These are phyloP conservation scores for Oxygymnocypris stewartii DNA, from an alignment of 2,113 vertebrate species.

Conservation along the genomic window DNA sequence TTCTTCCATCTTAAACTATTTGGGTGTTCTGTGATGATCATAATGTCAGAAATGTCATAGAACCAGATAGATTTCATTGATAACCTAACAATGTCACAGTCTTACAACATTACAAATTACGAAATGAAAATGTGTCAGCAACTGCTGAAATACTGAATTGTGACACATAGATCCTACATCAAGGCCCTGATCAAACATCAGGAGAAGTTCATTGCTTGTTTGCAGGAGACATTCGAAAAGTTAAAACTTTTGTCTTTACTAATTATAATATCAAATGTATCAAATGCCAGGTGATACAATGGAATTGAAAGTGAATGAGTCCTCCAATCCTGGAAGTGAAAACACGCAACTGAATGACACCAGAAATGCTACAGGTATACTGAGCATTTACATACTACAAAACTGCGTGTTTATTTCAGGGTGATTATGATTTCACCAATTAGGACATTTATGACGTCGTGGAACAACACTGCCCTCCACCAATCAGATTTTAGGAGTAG, in stretches of 20 bases:
- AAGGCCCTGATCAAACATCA: background rate
- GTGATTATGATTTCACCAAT: background rate
- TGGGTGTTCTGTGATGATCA: too few species aligned
- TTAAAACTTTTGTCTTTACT: background rate
- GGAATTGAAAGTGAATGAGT: background rate
- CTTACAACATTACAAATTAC: background rate
- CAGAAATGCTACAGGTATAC: background rate
- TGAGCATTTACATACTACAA: background rate
- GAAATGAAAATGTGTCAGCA: background rate
- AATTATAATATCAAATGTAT: constrained; percentile 1
- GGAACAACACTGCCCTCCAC: background rate
- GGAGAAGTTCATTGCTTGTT: background rate
- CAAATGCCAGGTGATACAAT: background rate
- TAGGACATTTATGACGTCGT: background rate
- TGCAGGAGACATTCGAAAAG: background rate
- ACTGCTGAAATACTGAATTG: background rate
- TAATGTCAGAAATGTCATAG: too few species aligned
- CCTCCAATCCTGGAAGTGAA: background rate
- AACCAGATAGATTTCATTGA: background rate
- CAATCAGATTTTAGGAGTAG: background rate
- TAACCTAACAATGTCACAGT: background rate
- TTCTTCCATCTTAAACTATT: too few species aligned
- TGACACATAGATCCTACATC: background rate
- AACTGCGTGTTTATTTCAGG: background rate
- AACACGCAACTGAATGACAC: background rate